Base-by-base conservation (phyloP, 2,888 invertebrate species). In the Zelleria hepariella region DNA sequence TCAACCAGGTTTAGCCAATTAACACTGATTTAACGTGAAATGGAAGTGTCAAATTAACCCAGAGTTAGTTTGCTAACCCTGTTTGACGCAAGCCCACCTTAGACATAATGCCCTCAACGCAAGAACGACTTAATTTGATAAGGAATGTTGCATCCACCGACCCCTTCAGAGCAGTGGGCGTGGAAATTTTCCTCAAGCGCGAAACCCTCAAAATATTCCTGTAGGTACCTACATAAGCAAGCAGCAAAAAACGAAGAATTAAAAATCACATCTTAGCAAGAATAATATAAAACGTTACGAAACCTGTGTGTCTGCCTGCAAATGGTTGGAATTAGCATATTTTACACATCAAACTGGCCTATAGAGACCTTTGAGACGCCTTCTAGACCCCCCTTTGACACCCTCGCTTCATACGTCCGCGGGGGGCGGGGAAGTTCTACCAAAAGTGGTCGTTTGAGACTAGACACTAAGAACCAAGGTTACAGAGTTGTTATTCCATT, bases 251-350 rank as follows among this genome's bases (percentile, higher is more conserved):
- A 49, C 49, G 18, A 20, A n/a, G 49, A 42, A 10, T 42, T 42
- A 5, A 42, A 32, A 55, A 55, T 26, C 26, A 4, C 55, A 55
- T 55, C 55, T 42, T 42, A 24, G 8, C 32, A 48, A 42, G 32
- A 15, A 42, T 42, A 42, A 42, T 42, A 57, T 47, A 57, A 57
- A 57, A 47, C 47, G 48, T 48, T 48, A 26, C 24, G 48, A 26
- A 57, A 48, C 56, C 56, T 7, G 42, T 26, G 57, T 26, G 58
- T 62, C 58, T 57, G 71, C 65, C 61, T 73, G 63, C 70, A 71
- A 73, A 75, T 69, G 60, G 60, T 59, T 60, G 23, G 61, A 54
- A 80, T 80, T 80, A 74, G 64, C 79, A 80, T 80, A 75, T 66
- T 71, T 70, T 73, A 73, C 68, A 66, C 69, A 62, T 60, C 7